phyloP scores from a whole-genome alignment of 1,140 invertebrate genomes.

The Mylabris phalerata region DNA sequence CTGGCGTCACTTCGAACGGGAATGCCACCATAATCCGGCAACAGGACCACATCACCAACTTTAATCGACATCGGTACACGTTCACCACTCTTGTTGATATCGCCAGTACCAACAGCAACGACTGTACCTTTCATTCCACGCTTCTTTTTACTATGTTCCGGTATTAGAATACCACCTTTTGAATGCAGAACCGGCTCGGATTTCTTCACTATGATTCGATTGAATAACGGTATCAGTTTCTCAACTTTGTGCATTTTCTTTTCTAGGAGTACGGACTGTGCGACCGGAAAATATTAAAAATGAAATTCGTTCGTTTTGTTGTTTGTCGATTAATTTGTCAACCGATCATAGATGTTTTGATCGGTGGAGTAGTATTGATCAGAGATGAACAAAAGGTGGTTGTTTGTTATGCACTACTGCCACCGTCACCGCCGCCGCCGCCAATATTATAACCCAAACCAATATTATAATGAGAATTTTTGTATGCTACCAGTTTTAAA shows the following conservation, averaged over 20 bases:
- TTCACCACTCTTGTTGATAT: constrained; percentile 21
- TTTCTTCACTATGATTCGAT: constrained; percentile 25
- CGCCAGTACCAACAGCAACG: constrained; percentile 27
- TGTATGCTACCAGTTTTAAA: too few relatives aligned
- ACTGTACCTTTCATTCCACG: constrained; percentile 20
- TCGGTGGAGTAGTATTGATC: too few relatives aligned
- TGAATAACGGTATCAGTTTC: constrained; percentile 21
- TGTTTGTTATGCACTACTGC: too few relatives aligned
- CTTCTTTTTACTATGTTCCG: constrained; percentile 17
- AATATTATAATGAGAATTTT: too few relatives aligned
- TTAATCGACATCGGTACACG: constrained; percentile 21
- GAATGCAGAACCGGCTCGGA: constrained; percentile 17
- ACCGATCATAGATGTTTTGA: too few relatives aligned
- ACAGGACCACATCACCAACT: constrained; percentile 27
- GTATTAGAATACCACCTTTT: constrained; percentile 28
- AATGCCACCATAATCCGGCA: constrained; percentile 31
- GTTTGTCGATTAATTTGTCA: too few relatives aligned
- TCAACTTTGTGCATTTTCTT: background rate
- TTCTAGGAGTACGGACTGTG: background rate
- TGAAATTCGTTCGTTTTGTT: too few relatives aligned
- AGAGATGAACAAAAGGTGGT: too few relatives aligned
- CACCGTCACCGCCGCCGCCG: too few relatives aligned
- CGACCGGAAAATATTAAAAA: too few relatives aligned
- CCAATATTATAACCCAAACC: too few relatives aligned
- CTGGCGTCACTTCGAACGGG: constrained; percentile 9